Evolutionary conservation across 53 echinoderm and acorn worm genomes (phyloP), one percentile per base, ranked within the genome.

Genomic region (Zoroaster sp.): DNA sequence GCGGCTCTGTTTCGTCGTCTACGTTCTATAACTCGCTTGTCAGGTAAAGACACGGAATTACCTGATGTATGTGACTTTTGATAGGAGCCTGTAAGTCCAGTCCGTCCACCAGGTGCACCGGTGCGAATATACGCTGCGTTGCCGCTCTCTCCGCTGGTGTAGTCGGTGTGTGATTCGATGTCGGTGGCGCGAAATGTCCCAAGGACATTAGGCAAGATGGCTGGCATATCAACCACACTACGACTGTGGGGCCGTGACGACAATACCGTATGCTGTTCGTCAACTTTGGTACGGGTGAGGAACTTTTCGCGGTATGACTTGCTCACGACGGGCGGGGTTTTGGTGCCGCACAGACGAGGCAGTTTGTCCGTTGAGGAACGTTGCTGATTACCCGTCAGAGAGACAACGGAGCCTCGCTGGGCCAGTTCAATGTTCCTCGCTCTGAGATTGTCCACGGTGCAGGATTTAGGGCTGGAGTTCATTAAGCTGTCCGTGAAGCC

Each of bases 101-200:
- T 68, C 59, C 17, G 42, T 88, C 69, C 33, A 14, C 20, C 31
- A 12, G 32, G 20, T 2, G 35, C 18, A 5, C 88, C 88, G 7
- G 95, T 95, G 4, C 80, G 93, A 28, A 95, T 95, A 87, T 95
- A 95, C 5, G 95, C 45, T 0, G 82, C 90, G 25, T 87, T 93
- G 4, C 75, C 63, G 10, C 87, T 89, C 42, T 93, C 89, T 20
- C 72, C 52, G 25, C 63, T 78, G 8, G 89, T 39, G 20, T 87
- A 79, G 77, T 90, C 90, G 18, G 90, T 25, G 8, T n/a, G 40
- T 63, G 90, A 90, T 31, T 90, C 86, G 9, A 73, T 69, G 65
- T 87, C 91, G 31, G 78, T 47, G 25, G 25, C 55, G 7, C 77
- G 77, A 28, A 13, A 65, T 11, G 80, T 80, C 65, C 25, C 14